These are phyloP conservation scores for Troides oblongomaculatus DNA, from an alignment of 2,888 invertebrate genomes.

Conservation along the genomic window DNA sequence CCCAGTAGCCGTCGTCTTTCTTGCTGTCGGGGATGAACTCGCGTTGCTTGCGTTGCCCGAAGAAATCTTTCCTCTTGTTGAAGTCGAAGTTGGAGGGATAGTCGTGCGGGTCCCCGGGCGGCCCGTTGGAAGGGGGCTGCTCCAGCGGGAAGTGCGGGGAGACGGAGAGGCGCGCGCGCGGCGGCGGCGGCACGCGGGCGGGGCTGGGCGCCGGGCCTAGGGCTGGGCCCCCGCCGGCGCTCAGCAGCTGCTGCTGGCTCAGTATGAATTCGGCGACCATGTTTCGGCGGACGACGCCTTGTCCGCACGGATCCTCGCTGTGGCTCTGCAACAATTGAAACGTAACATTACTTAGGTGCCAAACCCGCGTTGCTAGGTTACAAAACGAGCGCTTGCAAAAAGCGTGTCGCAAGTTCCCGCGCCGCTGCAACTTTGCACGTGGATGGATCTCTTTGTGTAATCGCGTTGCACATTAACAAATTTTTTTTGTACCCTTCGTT, in stretches of 20 bases:
- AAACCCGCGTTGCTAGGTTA: constrained; percentile 48
- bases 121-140: constrained; percentile 52
- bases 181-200: constrained; percentile 60
- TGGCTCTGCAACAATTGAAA: constrained; percentile 73
- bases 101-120: constrained; percentile 56
- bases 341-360: constrained; percentile 53
- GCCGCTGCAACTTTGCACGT: constrained; percentile 61
- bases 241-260: constrained; percentile 82
- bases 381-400: constrained; percentile 65
- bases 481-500: constrained; percentile 67
- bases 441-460: constrained; percentile 71
- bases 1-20: constrained; percentile 99
- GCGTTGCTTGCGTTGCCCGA: constrained; percentile 94
- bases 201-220: constrained; percentile 64
- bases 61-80: constrained; percentile 89
- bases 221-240: constrained; percentile 57
- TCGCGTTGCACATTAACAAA: constrained; percentile 55
- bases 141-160: constrained; percentile 77
- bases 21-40: constrained; percentile 98
- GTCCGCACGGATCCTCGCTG: constrained; percentile 74
- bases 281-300: constrained; percentile 82
- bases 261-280: constrained; percentile 93
- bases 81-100: constrained; percentile 79
- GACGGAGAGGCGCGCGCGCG: constrained; percentile 63
- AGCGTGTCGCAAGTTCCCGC: constrained; percentile 65